These are phyloP conservation scores for Karalla daura DNA, from an alignment of 2,797 vertebrate species.

Conservation along the genomic window DNA sequence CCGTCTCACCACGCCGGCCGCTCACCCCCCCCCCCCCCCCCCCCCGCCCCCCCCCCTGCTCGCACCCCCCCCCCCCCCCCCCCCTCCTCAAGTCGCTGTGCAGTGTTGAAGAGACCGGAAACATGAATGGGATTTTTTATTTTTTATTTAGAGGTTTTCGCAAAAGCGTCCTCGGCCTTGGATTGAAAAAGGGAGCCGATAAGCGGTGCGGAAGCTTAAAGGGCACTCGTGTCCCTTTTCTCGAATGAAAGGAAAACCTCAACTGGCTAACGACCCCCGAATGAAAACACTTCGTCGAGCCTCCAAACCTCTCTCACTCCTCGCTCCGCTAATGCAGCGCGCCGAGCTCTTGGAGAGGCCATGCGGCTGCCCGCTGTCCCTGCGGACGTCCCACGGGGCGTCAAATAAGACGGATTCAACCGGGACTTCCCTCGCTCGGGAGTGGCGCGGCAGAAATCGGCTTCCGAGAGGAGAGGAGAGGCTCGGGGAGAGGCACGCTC, in stretches of 20 bases:
- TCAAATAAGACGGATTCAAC: no score
- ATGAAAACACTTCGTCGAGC: background rate
- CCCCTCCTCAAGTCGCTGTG: background rate
- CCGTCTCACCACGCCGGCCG: background rate
- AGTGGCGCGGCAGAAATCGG: no score
- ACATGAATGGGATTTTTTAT: background rate
- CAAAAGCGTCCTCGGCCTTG: background rate
- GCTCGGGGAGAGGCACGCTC: no score
- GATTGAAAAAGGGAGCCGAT: background rate
- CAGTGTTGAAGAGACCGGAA: constrained; percentile 4
- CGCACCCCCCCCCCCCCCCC: no score
- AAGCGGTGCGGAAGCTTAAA: constrained; percentile 1
- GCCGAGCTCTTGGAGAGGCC: no score
- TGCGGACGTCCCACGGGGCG: no score
- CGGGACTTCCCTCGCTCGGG: no score
- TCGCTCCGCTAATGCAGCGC: no score
- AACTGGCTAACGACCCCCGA: background rate
- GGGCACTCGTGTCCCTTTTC: background rate
- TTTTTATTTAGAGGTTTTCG: background rate
- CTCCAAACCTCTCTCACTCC: no score
- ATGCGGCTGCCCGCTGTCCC: no score
- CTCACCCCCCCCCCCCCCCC: background rate
- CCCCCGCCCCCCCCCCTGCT: background rate
- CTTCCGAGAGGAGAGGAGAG: no score
- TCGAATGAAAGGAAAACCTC: background rate